Evolutionary conservation across 2,797 vertebrate species (phyloP).

Genomic region (Chromis chromis): DNA sequence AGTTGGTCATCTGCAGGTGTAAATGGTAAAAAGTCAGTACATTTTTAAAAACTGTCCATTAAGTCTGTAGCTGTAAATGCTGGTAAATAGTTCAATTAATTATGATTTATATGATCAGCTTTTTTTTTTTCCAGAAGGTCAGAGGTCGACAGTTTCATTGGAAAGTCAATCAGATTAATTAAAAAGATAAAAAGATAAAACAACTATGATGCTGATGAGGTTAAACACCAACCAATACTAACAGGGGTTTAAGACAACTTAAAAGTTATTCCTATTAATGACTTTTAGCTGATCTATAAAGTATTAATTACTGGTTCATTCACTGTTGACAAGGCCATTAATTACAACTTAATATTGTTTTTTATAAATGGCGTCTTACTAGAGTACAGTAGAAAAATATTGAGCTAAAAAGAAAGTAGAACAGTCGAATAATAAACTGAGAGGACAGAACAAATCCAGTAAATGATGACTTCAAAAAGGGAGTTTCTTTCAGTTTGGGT

Average conservation of each 20-base stretch:
- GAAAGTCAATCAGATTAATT: background rate
- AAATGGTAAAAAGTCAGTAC: background rate
- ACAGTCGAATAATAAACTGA: background rate
- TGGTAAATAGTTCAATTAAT: no score
- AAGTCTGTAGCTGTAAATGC: no score
- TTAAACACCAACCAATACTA: background rate
- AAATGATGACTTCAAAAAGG: background rate
- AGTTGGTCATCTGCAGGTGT: background rate
- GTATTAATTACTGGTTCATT: background rate
- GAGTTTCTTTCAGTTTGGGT: constrained; percentile 7
- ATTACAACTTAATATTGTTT: no score
- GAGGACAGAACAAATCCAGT: background rate
- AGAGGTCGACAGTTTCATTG: background rate
- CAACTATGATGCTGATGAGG: background rate
- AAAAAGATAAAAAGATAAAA: no score
- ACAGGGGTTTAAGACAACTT: background rate
- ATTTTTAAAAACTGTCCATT: no score
- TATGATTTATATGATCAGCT: no score
- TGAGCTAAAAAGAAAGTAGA: background rate
- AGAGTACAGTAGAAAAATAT: background rate
- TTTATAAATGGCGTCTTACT: no score
- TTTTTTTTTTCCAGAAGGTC: no score
- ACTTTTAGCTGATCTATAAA: background rate
- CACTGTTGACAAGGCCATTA: background rate
- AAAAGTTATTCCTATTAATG: background rate